Evolutionary conservation across 2,797 vertebrate genomes (phyloP).

Genomic region (Channallabes apus): DNA sequence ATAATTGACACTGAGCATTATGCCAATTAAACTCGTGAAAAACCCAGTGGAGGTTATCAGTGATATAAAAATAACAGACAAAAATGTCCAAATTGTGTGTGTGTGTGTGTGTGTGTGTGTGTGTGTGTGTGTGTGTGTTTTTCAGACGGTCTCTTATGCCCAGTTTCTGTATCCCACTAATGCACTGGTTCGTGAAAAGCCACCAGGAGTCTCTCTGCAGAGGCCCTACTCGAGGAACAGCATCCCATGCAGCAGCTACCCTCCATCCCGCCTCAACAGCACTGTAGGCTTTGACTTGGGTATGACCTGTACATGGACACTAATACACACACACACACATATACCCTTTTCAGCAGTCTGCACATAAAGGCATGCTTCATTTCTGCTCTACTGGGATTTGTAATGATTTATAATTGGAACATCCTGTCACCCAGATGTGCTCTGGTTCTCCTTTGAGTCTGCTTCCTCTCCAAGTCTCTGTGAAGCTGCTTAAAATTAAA

Average conservation of each 20-base stretch:
- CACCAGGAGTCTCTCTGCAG: constrained; percentile 66
- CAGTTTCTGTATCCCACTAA: constrained; percentile 93
- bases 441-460: background rate
- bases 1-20: constrained; percentile 2
- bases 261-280: constrained; percentile 68
- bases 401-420: background rate
- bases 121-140: no score
- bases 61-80: background rate
- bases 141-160: constrained; percentile 93
- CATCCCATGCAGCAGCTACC: constrained; percentile 70
- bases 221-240: constrained; percentile 71
- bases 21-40: background rate
- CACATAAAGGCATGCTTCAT: background rate
- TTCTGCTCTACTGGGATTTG: background rate
- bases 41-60: background rate
- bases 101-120: no score
- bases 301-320: constrained; percentile 48
- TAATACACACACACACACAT: background rate
- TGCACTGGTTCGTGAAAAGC: constrained; percentile 82
- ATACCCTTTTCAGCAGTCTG: background rate
- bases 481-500: background rate
- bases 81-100: background rate
- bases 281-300: constrained; percentile 64
- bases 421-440: background rate
- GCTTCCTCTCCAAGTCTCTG: background rate